phyloP scores from a whole-genome alignment of 2,888 invertebrate species.

The Amphimallon solstitiale region DNA sequence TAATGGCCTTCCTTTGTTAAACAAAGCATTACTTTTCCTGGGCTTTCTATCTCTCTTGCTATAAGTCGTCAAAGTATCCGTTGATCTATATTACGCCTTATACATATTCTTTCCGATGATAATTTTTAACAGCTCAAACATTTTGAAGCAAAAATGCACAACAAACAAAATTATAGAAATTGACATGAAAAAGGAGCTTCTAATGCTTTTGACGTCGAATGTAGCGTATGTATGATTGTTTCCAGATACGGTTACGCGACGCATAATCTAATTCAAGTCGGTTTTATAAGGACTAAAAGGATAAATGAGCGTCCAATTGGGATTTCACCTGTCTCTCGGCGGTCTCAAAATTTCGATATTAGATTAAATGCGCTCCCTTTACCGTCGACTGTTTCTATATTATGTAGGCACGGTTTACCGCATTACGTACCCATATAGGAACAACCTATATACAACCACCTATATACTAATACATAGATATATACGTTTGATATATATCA shows the following conservation, averaged over 20 bases:
- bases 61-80: too few species aligned
- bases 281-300: conserved; percentile 49
- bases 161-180: too few species aligned
- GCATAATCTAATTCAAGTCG: conserved; percentile 46
- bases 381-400: background rate
- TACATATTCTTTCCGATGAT: too few species aligned
- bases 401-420: conserved; percentile 11
- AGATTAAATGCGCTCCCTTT: conserved; percentile 41
- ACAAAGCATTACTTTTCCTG: too few species aligned
- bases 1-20: too few species aligned
- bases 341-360: conserved; percentile 47
- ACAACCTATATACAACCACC: background rate
- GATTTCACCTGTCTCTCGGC: conserved; percentile 47
- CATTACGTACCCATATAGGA: background rate
- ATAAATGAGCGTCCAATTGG: conserved; percentile 49
- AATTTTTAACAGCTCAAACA: too few species aligned
- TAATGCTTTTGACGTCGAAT: conserved; percentile 29
- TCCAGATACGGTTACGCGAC: conserved; percentile 44
- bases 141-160: too few species aligned
- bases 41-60: too few species aligned
- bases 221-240: conserved; percentile 42
- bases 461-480: background rate
- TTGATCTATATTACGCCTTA: too few species aligned
- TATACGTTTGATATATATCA: background rate
- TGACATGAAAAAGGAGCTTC: too few species aligned